phyloP scores from a whole-genome alignment of 1,140 invertebrate genomes.

The Drosophila nikananu region DNA sequence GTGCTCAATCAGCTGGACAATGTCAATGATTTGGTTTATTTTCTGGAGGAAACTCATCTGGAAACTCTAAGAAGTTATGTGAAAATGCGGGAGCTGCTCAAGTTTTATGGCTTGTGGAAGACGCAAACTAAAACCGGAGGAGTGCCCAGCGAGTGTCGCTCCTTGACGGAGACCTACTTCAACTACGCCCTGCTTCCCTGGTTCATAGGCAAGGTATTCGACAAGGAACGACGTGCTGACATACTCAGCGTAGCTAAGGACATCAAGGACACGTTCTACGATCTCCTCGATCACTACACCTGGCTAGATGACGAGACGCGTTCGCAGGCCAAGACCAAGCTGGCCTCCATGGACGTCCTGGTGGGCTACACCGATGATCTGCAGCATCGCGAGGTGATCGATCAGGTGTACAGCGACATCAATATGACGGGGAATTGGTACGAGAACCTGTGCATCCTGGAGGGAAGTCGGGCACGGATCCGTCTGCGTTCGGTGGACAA shows the following conservation, averaged over 20 bases:
- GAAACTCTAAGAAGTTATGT: constrained; percentile 53
- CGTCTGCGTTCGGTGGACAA: constrained; percentile 68
- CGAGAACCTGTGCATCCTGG: constrained; percentile 60
- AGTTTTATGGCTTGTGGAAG: constrained; percentile 71
- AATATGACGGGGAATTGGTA: constrained; percentile 63
- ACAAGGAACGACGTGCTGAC: constrained; percentile 64
- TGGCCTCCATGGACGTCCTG: constrained; percentile 71
- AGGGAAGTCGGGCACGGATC: constrained; percentile 54
- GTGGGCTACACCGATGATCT: constrained; percentile 79
- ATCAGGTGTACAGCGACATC: constrained; percentile 54
- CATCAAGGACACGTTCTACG: constrained; percentile 70
- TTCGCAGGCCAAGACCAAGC: constrained; percentile 67
- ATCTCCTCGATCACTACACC: constrained; percentile 62
- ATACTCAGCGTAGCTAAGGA: constrained; percentile 60
- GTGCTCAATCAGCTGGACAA: constrained; percentile 61
- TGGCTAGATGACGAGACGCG: constrained; percentile 80
- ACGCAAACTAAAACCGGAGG: constrained; percentile 27
- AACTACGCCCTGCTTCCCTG: constrained; percentile 76
- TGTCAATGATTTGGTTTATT: constrained; percentile 59
- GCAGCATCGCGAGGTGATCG: constrained; percentile 61
- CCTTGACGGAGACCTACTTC: constrained; percentile 60
- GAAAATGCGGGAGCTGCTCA: constrained; percentile 53
- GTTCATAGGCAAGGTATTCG: constrained; percentile 72
- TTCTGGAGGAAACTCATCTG: constrained; percentile 45
- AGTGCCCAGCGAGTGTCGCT: constrained; percentile 53